Conservation (phyloP, 2,797 vertebrate species). For the Manis pentadactyla region DNA sequence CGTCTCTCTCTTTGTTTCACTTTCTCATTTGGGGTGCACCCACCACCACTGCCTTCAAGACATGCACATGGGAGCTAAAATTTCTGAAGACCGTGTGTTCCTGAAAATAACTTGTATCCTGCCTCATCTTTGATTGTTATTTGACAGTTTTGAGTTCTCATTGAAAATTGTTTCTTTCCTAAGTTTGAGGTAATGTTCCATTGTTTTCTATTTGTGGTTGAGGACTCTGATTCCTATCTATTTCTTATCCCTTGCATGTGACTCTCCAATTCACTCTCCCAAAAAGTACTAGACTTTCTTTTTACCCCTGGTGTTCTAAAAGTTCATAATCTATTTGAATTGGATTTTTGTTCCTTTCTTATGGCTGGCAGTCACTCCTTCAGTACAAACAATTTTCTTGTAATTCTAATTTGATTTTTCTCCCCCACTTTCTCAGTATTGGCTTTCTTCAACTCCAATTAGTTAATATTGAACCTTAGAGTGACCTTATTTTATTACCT, state of each 20-base stretch:
- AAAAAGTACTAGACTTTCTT: neutral
- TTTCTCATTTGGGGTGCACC: neutral
- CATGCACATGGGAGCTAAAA: neutral
- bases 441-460: neutral
- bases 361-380: neutral
- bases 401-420: neutral
- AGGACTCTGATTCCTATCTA: neutral
- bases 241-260: neutral
- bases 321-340: neutral
- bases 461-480: neutral
- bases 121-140: neutral
- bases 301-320: neutral
- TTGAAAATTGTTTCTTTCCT: slow-evolving; percentile 5
- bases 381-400: neutral
- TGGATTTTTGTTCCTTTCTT: slow-evolving; percentile 33
- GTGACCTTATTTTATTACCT: neutral
- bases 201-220: slow-evolving; percentile 29
- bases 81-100: neutral
- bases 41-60: neutral
- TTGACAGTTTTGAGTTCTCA: neutral
- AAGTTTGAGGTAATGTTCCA: neutral
- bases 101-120: neutral
- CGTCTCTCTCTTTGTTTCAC: neutral
- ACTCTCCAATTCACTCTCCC: neutral
- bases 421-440: neutral